Evolutionary conservation across 1,140 invertebrate species (phyloP).

Genomic region (Sycobia sp.): DNA sequence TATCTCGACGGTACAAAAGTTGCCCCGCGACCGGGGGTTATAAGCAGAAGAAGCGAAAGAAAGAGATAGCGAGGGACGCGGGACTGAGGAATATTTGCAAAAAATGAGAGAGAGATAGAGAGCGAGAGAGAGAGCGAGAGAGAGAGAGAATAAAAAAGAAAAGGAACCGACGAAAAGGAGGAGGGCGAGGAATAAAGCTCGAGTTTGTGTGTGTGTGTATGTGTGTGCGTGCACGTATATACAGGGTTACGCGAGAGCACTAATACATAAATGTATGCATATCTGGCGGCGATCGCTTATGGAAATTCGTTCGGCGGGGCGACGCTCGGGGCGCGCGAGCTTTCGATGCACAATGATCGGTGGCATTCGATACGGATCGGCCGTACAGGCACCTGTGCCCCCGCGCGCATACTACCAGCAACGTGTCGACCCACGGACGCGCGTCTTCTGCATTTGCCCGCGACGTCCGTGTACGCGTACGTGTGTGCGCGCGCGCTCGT

Average conservation of each 20-base stretch:
- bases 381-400: conserved; percentile 57
- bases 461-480: no score
- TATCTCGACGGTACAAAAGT: conserved; percentile 51
- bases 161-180: not conserved
- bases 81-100: no score
- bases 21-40: conserved; percentile 33
- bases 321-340: conserved; percentile 42
- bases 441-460: no score
- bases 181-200: conserved; percentile 17
- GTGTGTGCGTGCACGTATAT: not conserved
- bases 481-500: conserved; percentile 33
- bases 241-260: not conserved
- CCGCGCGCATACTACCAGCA: no score
- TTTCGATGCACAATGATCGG: conserved; percentile 53
- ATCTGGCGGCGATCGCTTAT: conserved; percentile 46
- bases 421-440: no score
- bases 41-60: no score
- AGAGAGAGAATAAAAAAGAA: conserved; percentile 11
- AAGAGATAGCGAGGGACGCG: no score
- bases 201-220: not conserved
- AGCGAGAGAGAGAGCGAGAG: not conserved
- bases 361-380: conserved; percentile 53
- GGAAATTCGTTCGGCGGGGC: conserved; percentile 50
- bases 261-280: conserved; percentile 30
- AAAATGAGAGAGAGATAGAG: no score